Percentiles rank a stretch among this genome's conserved stretches.
Evolutionary conservation across 2,797 vertebrate genomes (phyloP).

Genomic region (Chanos chanos): DNA sequence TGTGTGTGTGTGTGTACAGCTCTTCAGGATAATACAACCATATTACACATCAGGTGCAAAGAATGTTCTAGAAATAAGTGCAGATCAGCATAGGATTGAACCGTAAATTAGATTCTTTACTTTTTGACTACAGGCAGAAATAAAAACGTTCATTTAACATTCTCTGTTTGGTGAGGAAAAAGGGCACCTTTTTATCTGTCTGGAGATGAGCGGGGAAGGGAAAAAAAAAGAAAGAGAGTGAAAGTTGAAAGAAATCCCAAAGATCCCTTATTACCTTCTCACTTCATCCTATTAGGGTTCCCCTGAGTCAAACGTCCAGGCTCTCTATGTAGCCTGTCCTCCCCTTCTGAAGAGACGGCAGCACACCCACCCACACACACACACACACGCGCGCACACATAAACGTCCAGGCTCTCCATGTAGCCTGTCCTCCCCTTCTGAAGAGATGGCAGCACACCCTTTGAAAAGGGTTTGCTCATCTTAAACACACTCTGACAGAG

Average conservation of each 20-base stretch:
- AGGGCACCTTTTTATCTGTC: too few species aligned
- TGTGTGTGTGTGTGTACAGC: too few species aligned
- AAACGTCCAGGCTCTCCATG: constrained; percentile 8
- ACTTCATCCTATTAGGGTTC: constrained; percentile 19
- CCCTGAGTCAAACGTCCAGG: not conserved
- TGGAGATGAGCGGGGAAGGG: constrained; percentile 23
- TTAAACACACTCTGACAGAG: constrained; percentile 42
- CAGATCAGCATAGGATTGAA: too few species aligned
- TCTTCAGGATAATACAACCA: too few species aligned
- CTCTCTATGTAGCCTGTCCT: constrained; percentile 26
- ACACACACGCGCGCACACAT: not conserved
- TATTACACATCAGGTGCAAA: too few species aligned
- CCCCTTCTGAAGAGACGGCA: constrained; percentile 5
- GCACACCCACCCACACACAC: constrained; percentile 7
- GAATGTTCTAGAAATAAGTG: too few species aligned
- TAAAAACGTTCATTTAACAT: too few species aligned
- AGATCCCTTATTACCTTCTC: constrained; percentile 33
- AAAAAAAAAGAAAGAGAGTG: not conserved
- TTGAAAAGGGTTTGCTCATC: constrained; percentile 43
- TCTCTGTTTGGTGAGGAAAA: too few species aligned
- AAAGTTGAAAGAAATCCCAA: not conserved
- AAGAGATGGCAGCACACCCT: constrained; percentile 20
- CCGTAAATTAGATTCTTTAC: too few species aligned
- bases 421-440: constrained; percentile 27
- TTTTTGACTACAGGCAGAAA: too few species aligned